A percentile compares a stretch with the other conserved stretches of the same genome.
Evolutionary conservation across 1,140 invertebrate genomes (phyloP).

Genomic region (Saccostrea cuccullata): DNA sequence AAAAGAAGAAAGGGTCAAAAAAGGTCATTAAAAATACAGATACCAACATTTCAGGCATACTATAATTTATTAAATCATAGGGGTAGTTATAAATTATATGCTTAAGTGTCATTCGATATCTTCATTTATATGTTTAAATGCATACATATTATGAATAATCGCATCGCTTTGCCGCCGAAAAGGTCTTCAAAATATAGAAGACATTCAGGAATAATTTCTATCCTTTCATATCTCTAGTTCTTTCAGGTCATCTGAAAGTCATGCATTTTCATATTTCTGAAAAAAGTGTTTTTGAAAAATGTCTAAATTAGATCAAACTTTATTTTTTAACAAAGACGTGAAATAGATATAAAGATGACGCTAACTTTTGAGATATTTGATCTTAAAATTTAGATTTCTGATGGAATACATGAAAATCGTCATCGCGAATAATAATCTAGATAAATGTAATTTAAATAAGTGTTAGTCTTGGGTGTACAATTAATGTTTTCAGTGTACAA

Average conservation of each 20-base stretch:
- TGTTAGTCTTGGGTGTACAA: no score
- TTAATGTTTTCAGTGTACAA: background rate
- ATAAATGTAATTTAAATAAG: no score
- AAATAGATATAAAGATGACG: background rate
- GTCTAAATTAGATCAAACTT: slow-evolving; percentile 10
- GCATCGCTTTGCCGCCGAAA: background rate
- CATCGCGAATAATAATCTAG: no score
- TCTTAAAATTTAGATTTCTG: no score
- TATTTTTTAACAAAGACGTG: background rate
- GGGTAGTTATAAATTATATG: background rate
- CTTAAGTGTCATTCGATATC: background rate
- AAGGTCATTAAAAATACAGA: no score
- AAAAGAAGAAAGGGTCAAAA: background rate
- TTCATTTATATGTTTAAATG: background rate
- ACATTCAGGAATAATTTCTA: background rate
- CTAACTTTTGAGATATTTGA: no score
- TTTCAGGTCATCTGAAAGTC: background rate
- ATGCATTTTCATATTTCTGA: background rate
- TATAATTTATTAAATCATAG: background rate
- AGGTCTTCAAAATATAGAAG: background rate
- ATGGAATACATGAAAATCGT: no score
- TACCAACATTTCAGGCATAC: background rate
- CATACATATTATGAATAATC: background rate
- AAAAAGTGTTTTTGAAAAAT: background rate
- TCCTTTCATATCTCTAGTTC: no score